Evolutionary conservation across 35 echinoderm and acorn worm genomes (phyloP), one percentile per base, ranked within the genome.

Genomic region (Diadema setosum): DNA sequence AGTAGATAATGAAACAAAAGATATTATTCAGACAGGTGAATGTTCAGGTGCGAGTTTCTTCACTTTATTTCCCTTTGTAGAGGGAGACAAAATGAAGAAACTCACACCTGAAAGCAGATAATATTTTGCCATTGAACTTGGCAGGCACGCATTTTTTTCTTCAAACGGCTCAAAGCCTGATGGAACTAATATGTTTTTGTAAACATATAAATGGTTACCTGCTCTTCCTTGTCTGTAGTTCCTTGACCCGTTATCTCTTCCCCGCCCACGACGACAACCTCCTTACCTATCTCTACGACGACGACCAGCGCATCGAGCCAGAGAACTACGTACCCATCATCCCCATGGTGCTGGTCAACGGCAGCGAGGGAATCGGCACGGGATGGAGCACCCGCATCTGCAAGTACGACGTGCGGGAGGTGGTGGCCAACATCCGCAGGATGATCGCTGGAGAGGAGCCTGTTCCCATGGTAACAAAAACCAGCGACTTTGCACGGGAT

Each of bases 301-400:
- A 94, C 65, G 89, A 94, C 81, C 92, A 84, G 46, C 63, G 74
- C 26, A 88, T 94, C 14, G 92, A 94, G 60, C 92, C 92, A 44
- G 45, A 83, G 45, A 89, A 81, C 84, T 94, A 94, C 63, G 88
- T 85, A 43, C 92, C 92, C 46, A 89, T 94, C 86, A 94, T 94
- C 18, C 92, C 92, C 17, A 89, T 89, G 86, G 92, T 94, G 6
- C 69, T 94, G 15, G 81, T 90, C 58, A 94, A 94, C 42, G 92
- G 92, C 15, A 83, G 76, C 50, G 86, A 94, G 7, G 92, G 92
- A 33, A 94, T 94, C 41, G 92, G 92, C 20, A 94, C 92, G 2
- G 92, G 92, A 21, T 94, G 92, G 92, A 94, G 87, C 39, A 94
- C 92, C 45, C 87, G 67, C 37, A 87, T 94, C 40, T 27, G 61